Evolutionary conservation across 2,797 vertebrate species (phyloP).

Genomic region (Neomorphus geoffroyi): DNA sequence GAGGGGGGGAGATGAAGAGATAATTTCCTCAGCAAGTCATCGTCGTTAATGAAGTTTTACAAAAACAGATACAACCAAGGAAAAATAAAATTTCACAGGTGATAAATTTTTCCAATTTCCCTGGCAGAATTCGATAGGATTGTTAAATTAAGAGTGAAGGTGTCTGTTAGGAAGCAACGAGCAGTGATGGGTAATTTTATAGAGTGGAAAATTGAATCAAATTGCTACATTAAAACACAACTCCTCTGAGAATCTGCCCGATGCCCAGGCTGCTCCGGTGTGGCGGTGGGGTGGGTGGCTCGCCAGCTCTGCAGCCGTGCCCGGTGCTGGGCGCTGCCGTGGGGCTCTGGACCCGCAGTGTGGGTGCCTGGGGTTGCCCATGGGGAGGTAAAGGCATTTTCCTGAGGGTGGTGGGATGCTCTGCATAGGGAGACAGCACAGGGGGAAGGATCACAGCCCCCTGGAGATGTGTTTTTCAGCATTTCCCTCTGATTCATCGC

Average conservation of each 20-base stretch:
- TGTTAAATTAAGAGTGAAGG: constrained; percentile 95
- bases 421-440: fast-evolving
- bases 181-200: constrained; percentile 94
- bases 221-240: constrained; percentile 92
- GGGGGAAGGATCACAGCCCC: neutral
- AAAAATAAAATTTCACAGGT: constrained; percentile 96
- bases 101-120: constrained; percentile 99
- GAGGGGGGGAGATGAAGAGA: constrained; percentile 43
- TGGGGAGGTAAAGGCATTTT: neutral
- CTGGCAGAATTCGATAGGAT: constrained; percentile 92
- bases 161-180: constrained; percentile 86
- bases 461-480: neutral
- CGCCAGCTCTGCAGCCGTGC: fast-evolving
- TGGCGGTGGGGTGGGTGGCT: constrained; percentile 69
- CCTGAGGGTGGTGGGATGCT: neutral
- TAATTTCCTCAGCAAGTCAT: constrained; percentile 89
- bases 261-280: constrained; percentile 63
- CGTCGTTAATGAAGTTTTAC: constrained; percentile 91
- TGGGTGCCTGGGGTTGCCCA: neutral
- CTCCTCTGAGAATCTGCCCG: constrained; percentile 80
- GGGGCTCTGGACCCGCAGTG: neutral
- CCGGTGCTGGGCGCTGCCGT: neutral
- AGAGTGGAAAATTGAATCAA: constrained; percentile 98
- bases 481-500: neutral
- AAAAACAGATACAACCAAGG: constrained; percentile 89